Evolutionary conservation across 2,888 invertebrate species (phyloP).

Genomic region (Coenonympha glycerion): DNA sequence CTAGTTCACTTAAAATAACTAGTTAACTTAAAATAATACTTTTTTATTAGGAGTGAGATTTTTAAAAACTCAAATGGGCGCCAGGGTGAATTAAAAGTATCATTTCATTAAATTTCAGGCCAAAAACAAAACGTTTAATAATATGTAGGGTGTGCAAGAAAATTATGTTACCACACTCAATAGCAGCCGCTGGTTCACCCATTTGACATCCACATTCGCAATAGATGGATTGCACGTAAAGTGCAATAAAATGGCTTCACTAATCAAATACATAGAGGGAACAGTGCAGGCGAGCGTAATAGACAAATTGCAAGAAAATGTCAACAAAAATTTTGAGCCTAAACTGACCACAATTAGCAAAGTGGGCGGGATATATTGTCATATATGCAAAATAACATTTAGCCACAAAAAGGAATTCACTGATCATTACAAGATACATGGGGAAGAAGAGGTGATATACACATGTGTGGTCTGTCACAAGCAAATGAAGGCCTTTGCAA

Average conservation of each 20-base stretch:
- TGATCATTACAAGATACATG: constrained; percentile 66
- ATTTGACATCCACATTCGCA: constrained; percentile 48
- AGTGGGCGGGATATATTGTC: constrained; percentile 75
- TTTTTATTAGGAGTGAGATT: too few species aligned
- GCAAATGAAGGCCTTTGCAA: constrained; percentile 70
- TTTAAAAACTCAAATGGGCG: too few species aligned
- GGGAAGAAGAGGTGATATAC: constrained; percentile 55
- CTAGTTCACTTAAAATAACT: too few species aligned
- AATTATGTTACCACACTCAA: constrained; percentile 43
- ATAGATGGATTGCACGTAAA: constrained; percentile 64
- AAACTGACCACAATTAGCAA: constrained; percentile 60
- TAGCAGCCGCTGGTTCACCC: constrained; percentile 45
- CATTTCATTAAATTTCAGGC: constrained; percentile 37
- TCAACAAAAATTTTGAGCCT: constrained; percentile 8
- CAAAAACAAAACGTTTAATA: constrained; percentile 43
- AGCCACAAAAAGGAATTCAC: constrained; percentile 73
- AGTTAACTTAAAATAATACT: too few species aligned
- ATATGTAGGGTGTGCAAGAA: constrained; percentile 55
- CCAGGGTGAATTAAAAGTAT: too few species aligned
- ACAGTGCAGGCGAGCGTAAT: neutral
- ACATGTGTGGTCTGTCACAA: constrained; percentile 76
- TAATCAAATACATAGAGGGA: constrained; percentile 21
- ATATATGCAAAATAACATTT: constrained; percentile 70
- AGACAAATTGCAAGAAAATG: neutral
- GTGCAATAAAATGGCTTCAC: constrained; percentile 45